phyloP scores from a whole-genome alignment of 1,140 invertebrate species.

The Drosophila ananassae region DNA sequence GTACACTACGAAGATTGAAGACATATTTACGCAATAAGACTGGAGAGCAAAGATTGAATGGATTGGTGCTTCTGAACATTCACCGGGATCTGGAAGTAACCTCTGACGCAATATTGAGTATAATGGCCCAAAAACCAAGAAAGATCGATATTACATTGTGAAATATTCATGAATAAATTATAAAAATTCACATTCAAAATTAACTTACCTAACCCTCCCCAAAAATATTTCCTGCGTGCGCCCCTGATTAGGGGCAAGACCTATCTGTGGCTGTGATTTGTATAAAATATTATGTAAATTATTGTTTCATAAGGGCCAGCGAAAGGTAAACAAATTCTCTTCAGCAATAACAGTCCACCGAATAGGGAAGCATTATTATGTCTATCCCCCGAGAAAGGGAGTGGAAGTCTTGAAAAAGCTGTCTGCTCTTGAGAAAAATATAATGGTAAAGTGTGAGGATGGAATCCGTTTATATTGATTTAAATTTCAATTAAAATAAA shows the following conservation, averaged over 20 bases:
- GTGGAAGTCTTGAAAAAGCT: conserved; percentile 20
- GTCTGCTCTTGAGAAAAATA: conserved; percentile 1
- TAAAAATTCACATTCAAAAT: no score
- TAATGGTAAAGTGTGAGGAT: neutral
- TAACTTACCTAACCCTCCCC: no score
- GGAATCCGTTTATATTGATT: neutral
- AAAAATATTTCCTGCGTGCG: no score
- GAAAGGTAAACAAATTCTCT: conserved; percentile 60
- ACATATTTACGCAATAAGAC: no score
- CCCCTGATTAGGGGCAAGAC: conserved; percentile 5
- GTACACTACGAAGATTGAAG: no score
- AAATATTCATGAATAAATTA: no score
- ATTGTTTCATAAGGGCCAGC: conserved; percentile 61
- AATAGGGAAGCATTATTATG: conserved; percentile 79
- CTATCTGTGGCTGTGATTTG: conserved; percentile 64
- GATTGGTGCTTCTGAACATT: no score
- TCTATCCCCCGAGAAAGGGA: conserved; percentile 39
- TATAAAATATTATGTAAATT: conserved; percentile 77
- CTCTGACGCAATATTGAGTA: no score
- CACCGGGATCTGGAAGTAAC: no score
- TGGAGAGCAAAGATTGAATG: no score
- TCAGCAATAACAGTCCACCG: conserved; percentile 76
- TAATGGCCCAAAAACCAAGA: no score
- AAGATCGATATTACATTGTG: no score
- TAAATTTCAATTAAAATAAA: neutral